phyloP scores from a whole-genome alignment of 2,888 invertebrate species.

The Bruchidius siliquastri region DNA sequence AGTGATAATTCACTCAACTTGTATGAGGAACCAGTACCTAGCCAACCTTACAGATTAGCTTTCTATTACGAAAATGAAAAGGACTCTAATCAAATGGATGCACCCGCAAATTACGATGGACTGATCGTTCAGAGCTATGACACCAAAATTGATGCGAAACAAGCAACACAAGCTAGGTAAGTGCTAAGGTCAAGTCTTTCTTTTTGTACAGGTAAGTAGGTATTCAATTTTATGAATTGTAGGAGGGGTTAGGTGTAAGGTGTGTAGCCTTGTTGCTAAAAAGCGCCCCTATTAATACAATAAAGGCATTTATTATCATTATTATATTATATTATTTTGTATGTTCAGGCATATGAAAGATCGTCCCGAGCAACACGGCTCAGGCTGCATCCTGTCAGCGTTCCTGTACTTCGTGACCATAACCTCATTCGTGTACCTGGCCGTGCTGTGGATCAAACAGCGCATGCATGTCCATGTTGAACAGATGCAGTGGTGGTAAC shows the following conservation, averaged over 20 bases:
- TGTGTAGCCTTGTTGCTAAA: too few species aligned
- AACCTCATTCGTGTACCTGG: constrained; percentile 45
- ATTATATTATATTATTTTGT: too few species aligned
- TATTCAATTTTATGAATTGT: too few species aligned
- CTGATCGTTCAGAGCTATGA: constrained; percentile 43
- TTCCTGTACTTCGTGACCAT: constrained; percentile 47
- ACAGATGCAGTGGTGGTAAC: constrained; percentile 46
- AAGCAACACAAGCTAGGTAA: constrained; percentile 14
- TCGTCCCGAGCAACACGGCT: constrained; percentile 31
- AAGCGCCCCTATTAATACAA: too few species aligned
- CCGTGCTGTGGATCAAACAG: constrained; percentile 45
- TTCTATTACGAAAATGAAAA: constrained; percentile 41
- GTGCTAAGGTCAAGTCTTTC: constrained; percentile 1
- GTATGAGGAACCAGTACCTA: constrained; percentile 13
- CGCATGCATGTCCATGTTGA: constrained; percentile 45
- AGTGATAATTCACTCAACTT: constrained; percentile 4
- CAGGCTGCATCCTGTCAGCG: constrained; percentile 44
- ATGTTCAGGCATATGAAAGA: constrained; percentile 20
- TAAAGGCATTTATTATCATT: too few species aligned
- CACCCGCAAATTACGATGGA: constrained; percentile 34
- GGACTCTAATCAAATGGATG: constrained; percentile 5
- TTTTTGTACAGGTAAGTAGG: too few species aligned
- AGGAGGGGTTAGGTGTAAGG: too few species aligned
- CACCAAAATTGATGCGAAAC: constrained; percentile 19
- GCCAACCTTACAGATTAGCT: constrained; percentile 39